A percentile compares a stretch with the other conserved stretches of the same genome.
phyloP scores from a whole-genome alignment of 2,888 invertebrate genomes.

The Seira musarum region DNA sequence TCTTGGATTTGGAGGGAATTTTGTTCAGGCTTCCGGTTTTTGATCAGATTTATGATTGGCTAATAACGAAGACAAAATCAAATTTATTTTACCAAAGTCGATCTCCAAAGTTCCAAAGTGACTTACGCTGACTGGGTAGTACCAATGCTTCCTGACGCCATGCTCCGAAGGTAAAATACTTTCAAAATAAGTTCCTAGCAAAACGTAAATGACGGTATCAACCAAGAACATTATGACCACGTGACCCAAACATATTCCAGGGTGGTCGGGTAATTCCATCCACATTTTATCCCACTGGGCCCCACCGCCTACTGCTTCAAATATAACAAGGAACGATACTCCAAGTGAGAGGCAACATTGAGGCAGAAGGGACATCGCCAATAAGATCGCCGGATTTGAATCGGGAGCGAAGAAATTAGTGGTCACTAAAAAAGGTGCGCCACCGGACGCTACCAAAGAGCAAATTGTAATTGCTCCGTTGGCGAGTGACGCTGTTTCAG shows the following conservation, averaged over 20 bases:
- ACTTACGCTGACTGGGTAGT: conserved; percentile 78
- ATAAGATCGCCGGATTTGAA: no score
- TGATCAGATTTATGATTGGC: conserved; percentile 71
- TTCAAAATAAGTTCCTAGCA: conserved; percentile 78
- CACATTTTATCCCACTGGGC: conserved; percentile 27
- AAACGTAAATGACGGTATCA: conserved; percentile 73
- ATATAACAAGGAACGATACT: no score
- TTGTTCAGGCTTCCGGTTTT: no score
- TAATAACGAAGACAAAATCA: no score
- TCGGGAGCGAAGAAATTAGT: no score
- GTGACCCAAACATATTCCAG: conserved; percentile 71
- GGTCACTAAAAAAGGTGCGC: no score
- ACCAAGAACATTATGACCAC: conserved; percentile 69
- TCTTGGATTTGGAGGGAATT: no score
- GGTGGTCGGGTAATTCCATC: no score
- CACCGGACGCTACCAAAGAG: conserved; percentile 69
- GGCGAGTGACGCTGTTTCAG: conserved; percentile 71
- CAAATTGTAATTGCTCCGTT: conserved; percentile 69
- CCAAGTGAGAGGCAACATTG: no score
- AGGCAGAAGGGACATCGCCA: conserved; percentile 64
- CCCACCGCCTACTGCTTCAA: no score
- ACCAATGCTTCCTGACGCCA: conserved; percentile 79
- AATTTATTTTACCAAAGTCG: no score
- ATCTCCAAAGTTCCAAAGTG: no score
- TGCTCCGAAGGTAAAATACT: conserved; percentile 79